Percentiles rank a stretch among this genome's conserved stretches.
Conservation (phyloP, 1,140 invertebrate species). For the Trichomalopsis sarcophagae region DNA sequence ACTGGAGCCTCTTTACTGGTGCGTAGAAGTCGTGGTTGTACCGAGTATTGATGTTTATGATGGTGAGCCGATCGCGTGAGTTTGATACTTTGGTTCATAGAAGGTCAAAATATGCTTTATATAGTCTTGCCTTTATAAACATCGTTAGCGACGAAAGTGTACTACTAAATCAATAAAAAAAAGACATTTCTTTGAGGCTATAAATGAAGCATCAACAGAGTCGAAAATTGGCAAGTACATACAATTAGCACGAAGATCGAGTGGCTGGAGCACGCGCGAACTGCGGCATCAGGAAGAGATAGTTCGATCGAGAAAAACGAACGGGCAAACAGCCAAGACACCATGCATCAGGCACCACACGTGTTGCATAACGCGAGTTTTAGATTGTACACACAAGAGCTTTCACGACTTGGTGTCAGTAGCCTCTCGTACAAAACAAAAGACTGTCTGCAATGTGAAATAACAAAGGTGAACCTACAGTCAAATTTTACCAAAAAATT, state of each 20-base stretch:
- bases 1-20: background rate
- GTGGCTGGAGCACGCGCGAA: background rate
- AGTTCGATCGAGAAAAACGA: constrained; percentile 9
- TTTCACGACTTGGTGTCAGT: background rate
- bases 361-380: background rate
- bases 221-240: too few species aligned
- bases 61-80: too few species aligned
- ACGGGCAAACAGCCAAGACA: constrained; percentile 22
- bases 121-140: too few species aligned
- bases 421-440: background rate
- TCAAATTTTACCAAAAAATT: too few species aligned
- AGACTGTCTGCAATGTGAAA: too few species aligned
- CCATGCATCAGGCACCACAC: background rate
- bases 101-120: too few species aligned
- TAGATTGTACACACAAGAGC: background rate
- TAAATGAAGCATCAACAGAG: too few species aligned
- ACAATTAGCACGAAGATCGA: background rate
- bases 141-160: background rate
- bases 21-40: too few species aligned
- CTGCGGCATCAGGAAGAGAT: constrained; percentile 12
- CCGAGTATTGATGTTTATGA: too few species aligned
- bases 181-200: background rate
- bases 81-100: too few species aligned
- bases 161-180: background rate
- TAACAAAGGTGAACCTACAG: too few species aligned